Conservation (phyloP, 2,888 invertebrate genomes). For the Oegoconia quadripuncta region DNA sequence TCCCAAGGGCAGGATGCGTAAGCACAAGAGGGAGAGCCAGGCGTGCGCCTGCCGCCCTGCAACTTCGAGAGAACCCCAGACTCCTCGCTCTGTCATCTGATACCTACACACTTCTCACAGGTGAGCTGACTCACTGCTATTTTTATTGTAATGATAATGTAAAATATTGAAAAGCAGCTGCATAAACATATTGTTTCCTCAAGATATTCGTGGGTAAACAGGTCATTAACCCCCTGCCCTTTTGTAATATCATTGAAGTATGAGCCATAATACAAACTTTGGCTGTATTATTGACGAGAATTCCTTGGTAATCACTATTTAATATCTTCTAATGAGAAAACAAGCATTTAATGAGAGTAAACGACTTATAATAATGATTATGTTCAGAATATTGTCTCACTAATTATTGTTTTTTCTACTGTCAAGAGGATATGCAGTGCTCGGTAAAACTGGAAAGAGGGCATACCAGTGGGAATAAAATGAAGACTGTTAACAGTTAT, state of each 20-base stretch:
- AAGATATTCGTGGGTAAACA: conserved; percentile 7
- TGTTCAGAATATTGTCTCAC: too few relatives aligned
- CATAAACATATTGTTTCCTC: conserved; percentile 1
- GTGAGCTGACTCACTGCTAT: too few relatives aligned
- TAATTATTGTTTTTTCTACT: conserved; percentile 49
- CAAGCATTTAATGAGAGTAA: too few relatives aligned
- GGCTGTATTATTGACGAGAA: neutral
- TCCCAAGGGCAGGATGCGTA: conserved; percentile 74
- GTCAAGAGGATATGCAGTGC: conserved; percentile 75
- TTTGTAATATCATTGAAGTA: neutral
- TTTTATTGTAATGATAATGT: too few relatives aligned
- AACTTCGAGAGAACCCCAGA: conserved; percentile 57
- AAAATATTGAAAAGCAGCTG: too few relatives aligned
- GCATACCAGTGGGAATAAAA: conserved; percentile 64
- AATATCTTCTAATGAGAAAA: conserved; percentile 4
- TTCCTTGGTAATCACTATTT: conserved; percentile 7
- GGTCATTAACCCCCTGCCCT: conserved; percentile 6
- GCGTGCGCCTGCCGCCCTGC: conserved; percentile 70
- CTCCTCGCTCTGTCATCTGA: conserved; percentile 62
- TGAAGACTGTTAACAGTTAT: conserved; percentile 69
- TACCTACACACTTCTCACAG: conserved; percentile 51
- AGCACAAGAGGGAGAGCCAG: conserved; percentile 72
- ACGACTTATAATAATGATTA: too few relatives aligned
- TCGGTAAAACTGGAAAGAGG: conserved; percentile 66
- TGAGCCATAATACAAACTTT: neutral